These are phyloP conservation scores for Atethmia centrago DNA, from an alignment of 2,888 invertebrate genomes.

Conservation along the genomic window DNA sequence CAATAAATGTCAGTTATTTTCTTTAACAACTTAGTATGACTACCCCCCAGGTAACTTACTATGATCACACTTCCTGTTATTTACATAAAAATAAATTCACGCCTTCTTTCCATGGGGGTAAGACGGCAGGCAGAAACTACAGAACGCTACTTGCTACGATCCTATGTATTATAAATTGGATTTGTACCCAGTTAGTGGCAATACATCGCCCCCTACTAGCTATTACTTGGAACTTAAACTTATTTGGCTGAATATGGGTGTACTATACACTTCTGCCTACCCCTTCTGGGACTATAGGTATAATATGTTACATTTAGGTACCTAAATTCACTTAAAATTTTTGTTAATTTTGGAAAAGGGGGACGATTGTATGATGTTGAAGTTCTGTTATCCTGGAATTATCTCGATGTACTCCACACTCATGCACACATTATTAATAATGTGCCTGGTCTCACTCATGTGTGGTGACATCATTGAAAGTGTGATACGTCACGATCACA, in stretches of 20 bases:
- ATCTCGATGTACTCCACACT: conserved; percentile 1
- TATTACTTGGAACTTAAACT: not conserved
- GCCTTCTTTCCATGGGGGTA: no score
- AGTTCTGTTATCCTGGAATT: conserved; percentile 15
- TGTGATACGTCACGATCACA: conserved; percentile 64
- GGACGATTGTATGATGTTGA: not conserved
- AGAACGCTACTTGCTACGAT: no score
- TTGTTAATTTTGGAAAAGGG: not conserved
- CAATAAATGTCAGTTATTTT: not conserved
- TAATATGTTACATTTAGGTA: not conserved
- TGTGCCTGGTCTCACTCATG: conserved; percentile 14
- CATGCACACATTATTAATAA: conserved; percentile 7
- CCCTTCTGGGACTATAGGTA: not conserved
- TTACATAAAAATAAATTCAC: no score
- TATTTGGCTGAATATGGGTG: not conserved
- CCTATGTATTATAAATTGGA: not conserved
- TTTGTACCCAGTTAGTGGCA: not conserved
- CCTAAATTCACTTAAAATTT: not conserved
- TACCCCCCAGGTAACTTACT: no score
- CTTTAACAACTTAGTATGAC: not conserved
- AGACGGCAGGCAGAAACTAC: no score
- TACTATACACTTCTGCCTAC: not conserved
- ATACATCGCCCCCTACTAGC: not conserved
- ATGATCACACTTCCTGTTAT: no score
- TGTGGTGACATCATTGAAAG: conserved; percentile 52